Conservation (phyloP, 2,797 vertebrate species). For the Mus minutoides region DNA sequence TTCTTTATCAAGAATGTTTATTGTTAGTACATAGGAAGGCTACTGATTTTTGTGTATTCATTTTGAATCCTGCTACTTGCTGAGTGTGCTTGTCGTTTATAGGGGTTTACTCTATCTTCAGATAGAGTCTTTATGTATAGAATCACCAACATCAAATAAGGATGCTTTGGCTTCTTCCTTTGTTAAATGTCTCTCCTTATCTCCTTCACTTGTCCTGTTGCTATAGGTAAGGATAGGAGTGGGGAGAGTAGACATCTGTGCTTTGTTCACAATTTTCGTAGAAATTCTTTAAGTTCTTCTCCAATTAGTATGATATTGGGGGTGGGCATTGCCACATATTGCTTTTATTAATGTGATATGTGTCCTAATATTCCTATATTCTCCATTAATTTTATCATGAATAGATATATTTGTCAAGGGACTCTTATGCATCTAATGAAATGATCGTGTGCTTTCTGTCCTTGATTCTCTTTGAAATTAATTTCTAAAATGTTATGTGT, state of each 20-base stretch:
- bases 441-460: neutral
- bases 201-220: neutral
- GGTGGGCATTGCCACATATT: neutral
- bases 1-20: neutral
- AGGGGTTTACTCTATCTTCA: no score
- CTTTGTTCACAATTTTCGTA: neutral
- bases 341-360: neutral
- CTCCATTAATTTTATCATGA: neutral
- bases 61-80: no score
- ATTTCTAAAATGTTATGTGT: neutral
- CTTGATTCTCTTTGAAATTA: neutral
- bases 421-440: neutral
- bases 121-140: neutral
- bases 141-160: neutral
- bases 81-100: no score
- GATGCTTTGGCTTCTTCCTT: neutral
- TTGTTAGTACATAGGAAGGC: no score
- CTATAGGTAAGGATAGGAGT: neutral
- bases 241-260: neutral
- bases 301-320: neutral
- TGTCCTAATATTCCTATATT: neutral
- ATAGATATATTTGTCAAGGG: neutral
- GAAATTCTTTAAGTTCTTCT: neutral
- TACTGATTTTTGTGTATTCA: no score
- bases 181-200: neutral